Base-by-base conservation (phyloP, 1,140 invertebrate species). In the Periplaneta americana region DNA sequence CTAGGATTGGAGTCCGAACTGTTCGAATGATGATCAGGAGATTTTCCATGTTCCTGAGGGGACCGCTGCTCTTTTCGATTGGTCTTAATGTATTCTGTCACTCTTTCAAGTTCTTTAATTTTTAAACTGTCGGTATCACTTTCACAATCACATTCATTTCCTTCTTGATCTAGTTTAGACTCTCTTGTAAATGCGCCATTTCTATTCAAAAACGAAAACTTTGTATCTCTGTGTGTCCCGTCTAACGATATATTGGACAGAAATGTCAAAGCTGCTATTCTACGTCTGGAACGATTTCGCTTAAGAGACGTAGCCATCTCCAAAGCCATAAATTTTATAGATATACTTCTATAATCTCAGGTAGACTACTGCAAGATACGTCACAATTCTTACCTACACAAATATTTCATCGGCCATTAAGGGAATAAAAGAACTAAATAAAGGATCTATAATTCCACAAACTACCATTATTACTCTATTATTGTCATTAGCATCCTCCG, bases 171-270 rank as follows among this genome's bases (percentile, higher is more conserved):
- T 34, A 77, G 34, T 5, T 8, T 74, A n/a, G 28, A 32, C 28
- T 36, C 74, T 34, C 31, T 35, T 32, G 4, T 74, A 78, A 88
- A 85, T 78, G 86, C 85, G 79, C 87, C 88, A 84, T 89, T 90
- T 78, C 88, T 85, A 39, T 91, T 88, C 66, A 92, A 82, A n/a
- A 90, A 87, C 48, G 91, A 91, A 85, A 95, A 88, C 87, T 93
- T 94, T 79, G 95, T 96, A 88, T 98, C 96, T 85, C 92, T 92
- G 89, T 97, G 94, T 85, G 94, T 96, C 79, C 97, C 97, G 91
- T 98, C 96, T 80, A 98, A 90, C 81, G 97, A 98, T 86, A 98
- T 98, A 90, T 98, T 98, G 35, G 96, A 96, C 84, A 98, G 91
- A 91, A 98, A 98, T 84, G 95, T 95, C 83, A 97, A 91, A 84